A percentile compares a stretch with the other conserved stretches of the same genome.
phyloP scores from a whole-genome alignment of 2,888 invertebrate genomes.

The Crocallis elinguaria region DNA sequence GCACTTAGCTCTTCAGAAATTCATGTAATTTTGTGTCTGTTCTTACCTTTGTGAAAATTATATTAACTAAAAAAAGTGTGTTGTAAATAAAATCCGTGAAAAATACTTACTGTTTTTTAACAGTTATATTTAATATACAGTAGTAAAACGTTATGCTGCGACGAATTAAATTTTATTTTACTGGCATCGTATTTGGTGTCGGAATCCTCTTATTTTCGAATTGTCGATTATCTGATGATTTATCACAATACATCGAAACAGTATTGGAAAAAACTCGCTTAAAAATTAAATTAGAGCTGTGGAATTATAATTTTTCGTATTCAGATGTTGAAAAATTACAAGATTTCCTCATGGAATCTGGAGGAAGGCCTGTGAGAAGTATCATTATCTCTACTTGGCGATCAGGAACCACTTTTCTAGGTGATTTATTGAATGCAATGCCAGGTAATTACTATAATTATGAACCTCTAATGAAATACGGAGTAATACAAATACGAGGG shows the following conservation, averaged over 20 bases:
- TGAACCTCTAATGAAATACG: constrained; percentile 93
- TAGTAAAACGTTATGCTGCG: no score
- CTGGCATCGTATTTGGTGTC: no score
- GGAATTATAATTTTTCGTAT: constrained; percentile 63
- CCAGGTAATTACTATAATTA: constrained; percentile 96
- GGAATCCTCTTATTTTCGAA: no score
- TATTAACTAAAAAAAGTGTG: no score
- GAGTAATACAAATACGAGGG: constrained; percentile 92
- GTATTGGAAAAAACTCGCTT: constrained; percentile 57
- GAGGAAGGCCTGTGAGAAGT: constrained; percentile 90
- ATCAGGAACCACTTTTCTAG: constrained; percentile 95
- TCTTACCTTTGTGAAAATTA: no score
- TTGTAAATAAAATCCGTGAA: no score
- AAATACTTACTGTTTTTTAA: no score
- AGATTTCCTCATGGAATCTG: constrained; percentile 88
- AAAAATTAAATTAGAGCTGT: constrained; percentile 69
- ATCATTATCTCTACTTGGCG: constrained; percentile 94
- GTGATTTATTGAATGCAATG: constrained; percentile 92
- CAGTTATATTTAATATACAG: no score
- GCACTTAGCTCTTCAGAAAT: no score
- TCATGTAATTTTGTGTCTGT: no score
- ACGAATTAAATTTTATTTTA: no score
- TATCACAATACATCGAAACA: background rate
- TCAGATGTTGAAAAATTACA: constrained; percentile 82
- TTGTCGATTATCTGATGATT: background rate